Evolutionary conservation across 2,113 vertebrate species (phyloP), one percentile per base, ranked within the genome.

Genomic region (Lepidothrix coronata): DNA sequence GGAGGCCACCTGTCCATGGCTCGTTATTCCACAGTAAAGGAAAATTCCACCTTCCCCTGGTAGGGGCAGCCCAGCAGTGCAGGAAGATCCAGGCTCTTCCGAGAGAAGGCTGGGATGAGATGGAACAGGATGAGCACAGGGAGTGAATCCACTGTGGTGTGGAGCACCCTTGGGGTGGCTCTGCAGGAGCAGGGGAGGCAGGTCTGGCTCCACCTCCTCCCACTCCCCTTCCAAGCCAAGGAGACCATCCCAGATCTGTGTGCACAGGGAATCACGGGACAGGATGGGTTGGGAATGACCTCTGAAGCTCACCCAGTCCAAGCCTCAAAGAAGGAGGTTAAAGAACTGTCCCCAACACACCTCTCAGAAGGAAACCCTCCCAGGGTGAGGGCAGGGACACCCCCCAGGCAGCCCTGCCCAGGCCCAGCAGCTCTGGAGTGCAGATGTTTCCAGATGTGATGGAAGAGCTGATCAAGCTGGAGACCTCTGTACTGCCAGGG

Each of bases 111-210:
- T 62, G 49, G 82, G 41, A 39, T 44, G 75, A 33, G 83, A 18
- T 48, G 55, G 62, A 15, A 28, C 8, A 23, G 4, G 14, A 4
- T 0, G 49, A 21, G 4, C 37, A 23, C 0, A 0, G 41, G 73
- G 30, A 70, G 23, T 1, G 13, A 85, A 62, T 22, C 25, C 46
- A 4, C 12, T 5, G 3, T 1, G 49, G 19, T 5, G 55, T 1
- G 37, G 35, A 61, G 49, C 48, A 24, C 20, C 48, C 48, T 37
- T 0, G 0, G 61, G 5, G 2, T 7, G 35, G 37, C 13, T 6
- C 37, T 7, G 37, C 4, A 12, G 65, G 20, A 19, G 5, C 11
- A 2, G 59, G n/a, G 0, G 4, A 66, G 80, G 59, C 65, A 52
- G 59, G 28, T 3, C 37, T 51, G 88, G 43, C 39, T 67, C 20